Percentiles rank a stretch among this genome's conserved stretches.
These are phyloP conservation scores for Agrochola litura DNA, from an alignment of 2,888 invertebrate genomes.

Conservation along the genomic window DNA sequence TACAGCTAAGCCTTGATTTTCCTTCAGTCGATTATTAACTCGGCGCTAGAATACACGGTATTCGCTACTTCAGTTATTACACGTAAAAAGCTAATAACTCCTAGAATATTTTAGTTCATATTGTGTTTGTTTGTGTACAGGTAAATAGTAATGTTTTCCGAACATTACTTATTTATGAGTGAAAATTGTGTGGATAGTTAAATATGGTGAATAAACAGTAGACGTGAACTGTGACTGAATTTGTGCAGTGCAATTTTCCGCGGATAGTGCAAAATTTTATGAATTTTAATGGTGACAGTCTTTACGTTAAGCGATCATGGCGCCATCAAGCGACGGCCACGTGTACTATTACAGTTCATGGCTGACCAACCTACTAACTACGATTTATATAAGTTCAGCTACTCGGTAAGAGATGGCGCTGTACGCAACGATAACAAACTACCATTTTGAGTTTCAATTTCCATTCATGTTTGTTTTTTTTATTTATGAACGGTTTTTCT, in stretches of 20 bases:
- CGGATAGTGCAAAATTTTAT: slow-evolving; percentile 77
- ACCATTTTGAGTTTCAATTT: not conserved
- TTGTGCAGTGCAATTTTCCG: slow-evolving; percentile 62
- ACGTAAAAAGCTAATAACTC: slow-evolving; percentile 24
- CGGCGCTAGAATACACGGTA: slow-evolving; percentile 78
- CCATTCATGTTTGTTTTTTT: not conserved
- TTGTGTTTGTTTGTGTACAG: slow-evolving; percentile 38
- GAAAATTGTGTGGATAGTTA: slow-evolving; percentile 29
- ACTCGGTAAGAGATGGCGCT: slow-evolving; percentile 89
- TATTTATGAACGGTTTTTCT: slow-evolving; percentile 35
- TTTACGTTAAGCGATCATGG: slow-evolving; percentile 91
- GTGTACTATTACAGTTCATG: slow-evolving; percentile 86
- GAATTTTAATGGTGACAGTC: slow-evolving; percentile 92
- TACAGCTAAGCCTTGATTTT: slow-evolving; percentile 86
- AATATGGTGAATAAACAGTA: slow-evolving; percentile 53
- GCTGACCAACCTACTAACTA: slow-evolving; percentile 75
- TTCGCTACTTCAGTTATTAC: slow-evolving; percentile 50
- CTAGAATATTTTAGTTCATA: slow-evolving; percentile 31
- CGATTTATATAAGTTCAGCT: slow-evolving; percentile 78
- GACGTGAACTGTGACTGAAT: slow-evolving; percentile 50
- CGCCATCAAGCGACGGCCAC: slow-evolving; percentile 91
- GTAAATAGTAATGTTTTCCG: slow-evolving; percentile 60
- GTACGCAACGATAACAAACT: not conserved
- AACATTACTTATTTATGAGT: slow-evolving; percentile 54
- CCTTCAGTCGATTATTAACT: slow-evolving; percentile 85